Evolutionary conservation across 2,797 vertebrate genomes (phyloP).

Genomic region (Typhlichthys subterraneus): DNA sequence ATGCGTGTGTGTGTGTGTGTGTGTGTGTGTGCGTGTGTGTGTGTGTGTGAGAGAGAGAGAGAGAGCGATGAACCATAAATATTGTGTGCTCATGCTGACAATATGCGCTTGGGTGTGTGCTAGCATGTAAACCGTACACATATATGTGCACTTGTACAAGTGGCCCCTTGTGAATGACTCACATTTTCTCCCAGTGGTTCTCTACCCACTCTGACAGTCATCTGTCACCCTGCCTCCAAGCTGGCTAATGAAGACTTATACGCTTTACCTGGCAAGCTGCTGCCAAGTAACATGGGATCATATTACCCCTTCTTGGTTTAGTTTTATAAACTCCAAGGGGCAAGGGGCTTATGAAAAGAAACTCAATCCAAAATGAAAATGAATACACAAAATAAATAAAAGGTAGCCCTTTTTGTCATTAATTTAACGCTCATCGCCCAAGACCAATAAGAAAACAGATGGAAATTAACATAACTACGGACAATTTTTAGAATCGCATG

Average conservation of each 20-base stretch:
- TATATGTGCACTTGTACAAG: constrained; percentile 3
- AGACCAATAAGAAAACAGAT: no score
- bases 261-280: constrained; percentile 9
- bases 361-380: no score
- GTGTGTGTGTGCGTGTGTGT: constrained; percentile 23
- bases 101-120: neutral
- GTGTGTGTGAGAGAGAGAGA: constrained; percentile 14
- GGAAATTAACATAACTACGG: no score
- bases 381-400: no score
- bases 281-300: no score
- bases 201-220: constrained; percentile 25
- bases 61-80: neutral
- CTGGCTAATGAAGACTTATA: neutral
- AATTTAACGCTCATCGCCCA: no score
- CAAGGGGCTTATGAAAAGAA: no score
- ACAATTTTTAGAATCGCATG: no score
- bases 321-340: no score
- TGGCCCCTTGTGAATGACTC: constrained; percentile 34
- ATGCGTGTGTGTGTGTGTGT: constrained; percentile 5
- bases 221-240: constrained; percentile 25
- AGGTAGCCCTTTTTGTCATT: no score
- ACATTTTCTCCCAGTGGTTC: constrained; percentile 39
- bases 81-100: neutral
- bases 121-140: constrained; percentile 1
- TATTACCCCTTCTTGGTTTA: no score